Percentiles rank a stretch among this genome's conserved stretches.
phyloP scores from a whole-genome alignment of 2,888 invertebrate genomes.

The Athrips mouffetella region DNA sequence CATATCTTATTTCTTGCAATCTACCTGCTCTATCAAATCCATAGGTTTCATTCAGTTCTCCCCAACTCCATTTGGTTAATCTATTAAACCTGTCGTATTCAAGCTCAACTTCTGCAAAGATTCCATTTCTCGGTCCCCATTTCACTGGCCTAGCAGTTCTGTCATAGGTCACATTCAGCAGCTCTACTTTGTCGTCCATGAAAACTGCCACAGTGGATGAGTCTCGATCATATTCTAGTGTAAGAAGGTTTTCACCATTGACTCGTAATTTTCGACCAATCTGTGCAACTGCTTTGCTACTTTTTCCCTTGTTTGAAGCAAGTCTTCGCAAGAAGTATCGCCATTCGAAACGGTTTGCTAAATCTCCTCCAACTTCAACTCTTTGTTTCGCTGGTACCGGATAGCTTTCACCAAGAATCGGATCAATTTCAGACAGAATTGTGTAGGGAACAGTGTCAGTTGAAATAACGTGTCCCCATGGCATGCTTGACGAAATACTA shows the following conservation, averaged over 20 bases:
- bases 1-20: constrained; percentile 92
- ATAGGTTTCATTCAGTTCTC: constrained; percentile 92
- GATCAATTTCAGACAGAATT: constrained; percentile 91
- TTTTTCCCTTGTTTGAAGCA: constrained; percentile 80
- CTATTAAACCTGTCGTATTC: constrained; percentile 95
- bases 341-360: constrained; percentile 97
- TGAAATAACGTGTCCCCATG: constrained; percentile 92
- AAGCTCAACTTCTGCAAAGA: constrained; percentile 92
- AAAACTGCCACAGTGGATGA: constrained; percentile 91
- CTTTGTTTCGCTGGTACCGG: constrained; percentile 94
- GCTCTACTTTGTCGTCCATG: constrained; percentile 91
- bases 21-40: constrained; percentile 94
- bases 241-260: constrained; percentile 94
- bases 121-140: constrained; percentile 90
- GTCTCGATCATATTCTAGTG: constrained; percentile 93
- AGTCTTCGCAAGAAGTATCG: constrained; percentile 91
- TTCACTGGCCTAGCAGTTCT: constrained; percentile 89
- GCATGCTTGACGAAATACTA: constrained; percentile 87
- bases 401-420: constrained; percentile 92
- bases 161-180: constrained; percentile 92
- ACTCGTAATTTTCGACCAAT: constrained; percentile 91
- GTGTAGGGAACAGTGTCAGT: constrained; percentile 95
- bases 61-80: constrained; percentile 94
- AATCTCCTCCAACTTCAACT: constrained; percentile 92
- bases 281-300: constrained; percentile 85